These are phyloP conservation scores for Parus major DNA, from an alignment of 2,113 vertebrate genomes.

Conservation along the genomic window DNA sequence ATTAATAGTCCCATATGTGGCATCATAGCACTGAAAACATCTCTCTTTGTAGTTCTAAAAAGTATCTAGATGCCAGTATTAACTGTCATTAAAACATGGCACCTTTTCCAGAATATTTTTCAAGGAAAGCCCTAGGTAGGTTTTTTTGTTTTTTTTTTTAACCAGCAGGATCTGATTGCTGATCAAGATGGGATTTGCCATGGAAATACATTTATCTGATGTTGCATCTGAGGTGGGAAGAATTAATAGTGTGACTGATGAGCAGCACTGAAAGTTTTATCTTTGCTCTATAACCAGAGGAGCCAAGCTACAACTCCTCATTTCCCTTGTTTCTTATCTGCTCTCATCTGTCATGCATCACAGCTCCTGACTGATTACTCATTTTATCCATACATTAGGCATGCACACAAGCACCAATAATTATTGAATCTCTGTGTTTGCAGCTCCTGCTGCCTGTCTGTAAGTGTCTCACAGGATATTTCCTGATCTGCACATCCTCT, in stretches of 20 bases:
- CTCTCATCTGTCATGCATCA: background rate
- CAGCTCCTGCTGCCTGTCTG: background rate
- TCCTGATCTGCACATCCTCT: background rate
- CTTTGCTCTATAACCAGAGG: background rate
- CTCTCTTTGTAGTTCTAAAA: background rate
- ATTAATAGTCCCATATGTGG: too few species aligned
- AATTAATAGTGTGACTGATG: background rate
- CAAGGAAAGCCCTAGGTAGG: background rate
- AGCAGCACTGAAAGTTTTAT: background rate
- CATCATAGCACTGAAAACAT: background rate
- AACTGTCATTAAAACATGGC: background rate
- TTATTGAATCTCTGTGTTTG: background rate
- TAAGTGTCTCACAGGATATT: background rate
- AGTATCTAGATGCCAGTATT: background rate
- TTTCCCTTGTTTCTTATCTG: background rate
- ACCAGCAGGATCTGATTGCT: background rate
- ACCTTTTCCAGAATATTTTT: background rate
- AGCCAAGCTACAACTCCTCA: background rate
- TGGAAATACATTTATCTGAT: background rate
- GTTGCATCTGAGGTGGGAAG: background rate
- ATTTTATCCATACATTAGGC: background rate
- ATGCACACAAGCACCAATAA: background rate
- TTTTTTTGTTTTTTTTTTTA: background rate
- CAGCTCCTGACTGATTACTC: background rate
- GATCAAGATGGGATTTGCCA: background rate